A percentile compares a stretch with the other conserved stretches of the same genome.
These are phyloP conservation scores for Silurus aristotelis DNA, from an alignment of 2,797 vertebrate species.

Conservation along the genomic window DNA sequence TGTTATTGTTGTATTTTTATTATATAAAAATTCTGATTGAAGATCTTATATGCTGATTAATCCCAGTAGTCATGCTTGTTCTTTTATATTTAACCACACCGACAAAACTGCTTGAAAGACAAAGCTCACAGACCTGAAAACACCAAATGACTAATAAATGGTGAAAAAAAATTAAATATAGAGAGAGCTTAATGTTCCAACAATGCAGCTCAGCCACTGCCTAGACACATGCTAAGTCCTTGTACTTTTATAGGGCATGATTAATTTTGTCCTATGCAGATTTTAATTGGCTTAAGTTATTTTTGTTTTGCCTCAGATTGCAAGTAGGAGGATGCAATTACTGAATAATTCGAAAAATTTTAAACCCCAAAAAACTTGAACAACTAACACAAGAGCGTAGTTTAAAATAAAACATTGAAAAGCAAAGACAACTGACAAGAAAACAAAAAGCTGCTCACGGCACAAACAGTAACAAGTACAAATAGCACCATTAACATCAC, in stretches of 20 bases:
- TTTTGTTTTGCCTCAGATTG: neutral
- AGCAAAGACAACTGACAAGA: too few relatives aligned
- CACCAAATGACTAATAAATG: neutral
- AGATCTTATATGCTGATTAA: too few relatives aligned
- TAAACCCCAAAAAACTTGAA: too few relatives aligned
- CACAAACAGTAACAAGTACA: too few relatives aligned
- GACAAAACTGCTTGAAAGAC: neutral
- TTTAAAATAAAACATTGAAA: too few relatives aligned
- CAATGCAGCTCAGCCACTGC: neutral
- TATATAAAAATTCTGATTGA: too few relatives aligned
- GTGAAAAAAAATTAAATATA: neutral
- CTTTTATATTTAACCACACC: neutral
- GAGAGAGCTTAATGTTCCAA: neutral
- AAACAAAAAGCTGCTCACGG: too few relatives aligned
- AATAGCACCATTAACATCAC: too few relatives aligned
- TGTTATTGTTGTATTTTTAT: neutral
- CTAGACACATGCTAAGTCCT: neutral
- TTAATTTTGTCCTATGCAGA: neutral
- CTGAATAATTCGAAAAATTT: too few relatives aligned
- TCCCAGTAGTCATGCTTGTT: neutral
- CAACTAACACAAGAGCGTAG: too few relatives aligned
- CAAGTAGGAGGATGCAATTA: too few relatives aligned
- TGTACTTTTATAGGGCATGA: neutral
- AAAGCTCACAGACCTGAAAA: neutral
- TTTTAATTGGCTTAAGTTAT: neutral